Evolutionary conservation across 2,797 vertebrate genomes (phyloP), one percentile per base, ranked within the genome.

Genomic region (Schizothorax lantsangensis): DNA sequence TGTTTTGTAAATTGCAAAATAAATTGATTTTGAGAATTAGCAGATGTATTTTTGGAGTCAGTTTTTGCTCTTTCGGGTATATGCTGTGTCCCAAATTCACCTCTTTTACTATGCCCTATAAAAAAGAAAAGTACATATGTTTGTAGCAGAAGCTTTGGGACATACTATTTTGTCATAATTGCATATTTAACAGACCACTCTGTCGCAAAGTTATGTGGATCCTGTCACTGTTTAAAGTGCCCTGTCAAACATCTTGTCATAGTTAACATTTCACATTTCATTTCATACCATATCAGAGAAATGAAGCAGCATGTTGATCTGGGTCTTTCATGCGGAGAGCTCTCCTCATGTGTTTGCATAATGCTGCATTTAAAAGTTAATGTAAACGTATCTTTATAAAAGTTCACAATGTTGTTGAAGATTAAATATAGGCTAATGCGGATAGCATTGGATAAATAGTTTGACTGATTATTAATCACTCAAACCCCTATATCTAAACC

Each of bases 1-100:
- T 19, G 11, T 83, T 72, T 74, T 12, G 21, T 45, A 14, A 33
- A 59, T 23, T 33, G 21, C 52, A 15, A 83, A 59, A 43, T 57
- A 59, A 57, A 82, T 57, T 21, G 52, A 73, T 62, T 73, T 83
- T 45, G 26, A 74, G 71, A 83, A 74, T 74, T 43, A 33, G 17
- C n/a, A 52, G 21, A 12, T 19, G 23, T 40, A 57, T 54, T 78
- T 57, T 78, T 33, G 17, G 11, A 54, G 12, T 43, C 77, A 57
- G 49, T 78, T 23, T 43, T 79, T 69, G 21, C 11, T 36, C 47
- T 68, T 68, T 21, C 26, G 49, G 17, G 30, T 11, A 19, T 12
- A 59, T 33, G 26, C 26, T 66, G 26, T 66, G 14, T 66, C 14
- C 2, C 26, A 66, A 17, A 66, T 68, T 68, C 6, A 19, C 30